Evolutionary conservation across 2,797 vertebrate genomes (phyloP).

Genomic region (Cyprinodon diabolis): DNA sequence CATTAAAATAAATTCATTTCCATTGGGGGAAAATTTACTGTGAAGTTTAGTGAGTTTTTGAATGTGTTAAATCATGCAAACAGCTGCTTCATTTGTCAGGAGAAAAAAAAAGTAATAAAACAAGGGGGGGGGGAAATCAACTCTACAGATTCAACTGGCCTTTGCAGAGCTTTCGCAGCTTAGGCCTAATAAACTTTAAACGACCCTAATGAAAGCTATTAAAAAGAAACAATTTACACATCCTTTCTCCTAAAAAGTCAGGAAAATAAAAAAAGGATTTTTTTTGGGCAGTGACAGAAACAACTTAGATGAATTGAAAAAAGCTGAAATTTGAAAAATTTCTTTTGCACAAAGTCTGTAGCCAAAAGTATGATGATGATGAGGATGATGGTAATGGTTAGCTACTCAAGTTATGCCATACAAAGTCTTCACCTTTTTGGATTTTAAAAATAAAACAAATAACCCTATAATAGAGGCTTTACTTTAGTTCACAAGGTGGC

Average conservation of each 20-base stretch:
- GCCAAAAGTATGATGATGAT: too few species aligned
- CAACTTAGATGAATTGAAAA: too few species aligned
- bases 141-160: too few species aligned
- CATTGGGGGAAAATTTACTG: too few species aligned
- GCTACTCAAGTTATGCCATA: neutral
- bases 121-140: too few species aligned
- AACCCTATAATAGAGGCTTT: neutral
- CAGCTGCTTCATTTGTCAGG: too few species aligned
- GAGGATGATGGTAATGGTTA: neutral
- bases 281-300: neutral
- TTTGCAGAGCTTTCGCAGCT: too few species aligned
- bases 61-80: too few species aligned
- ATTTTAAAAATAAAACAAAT: slow-evolving; percentile 7
- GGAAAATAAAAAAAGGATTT: neutral
- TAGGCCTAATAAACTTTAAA: neutral
- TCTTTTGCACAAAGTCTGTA: neutral
- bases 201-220: neutral
- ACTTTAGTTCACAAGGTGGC: neutral
- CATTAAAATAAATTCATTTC: too few species aligned
- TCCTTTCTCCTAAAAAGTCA: neutral
- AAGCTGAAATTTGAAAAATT: neutral
- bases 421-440: neutral
- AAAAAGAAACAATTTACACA: neutral
- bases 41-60: too few species aligned
- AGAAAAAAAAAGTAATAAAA: too few species aligned